Conservation (phyloP, 2,797 vertebrate genomes). For the Phrynocephalus vlangalii region DNA sequence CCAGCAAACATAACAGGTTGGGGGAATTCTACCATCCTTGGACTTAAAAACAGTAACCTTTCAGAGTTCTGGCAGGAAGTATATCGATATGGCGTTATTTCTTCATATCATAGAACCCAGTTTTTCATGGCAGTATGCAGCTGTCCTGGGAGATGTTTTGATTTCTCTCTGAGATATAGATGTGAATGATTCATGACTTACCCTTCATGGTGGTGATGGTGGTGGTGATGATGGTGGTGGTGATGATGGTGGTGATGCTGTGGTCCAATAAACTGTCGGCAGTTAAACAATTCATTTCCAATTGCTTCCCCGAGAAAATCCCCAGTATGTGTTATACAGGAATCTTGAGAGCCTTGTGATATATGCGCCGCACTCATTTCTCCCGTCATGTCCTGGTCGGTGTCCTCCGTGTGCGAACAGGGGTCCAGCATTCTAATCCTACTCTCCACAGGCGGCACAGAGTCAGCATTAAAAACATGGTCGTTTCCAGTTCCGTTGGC, state of each 20-base stretch:
- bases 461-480: conserved; percentile 85
- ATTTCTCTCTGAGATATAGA: neutral
- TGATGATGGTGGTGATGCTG: conserved; percentile 95
- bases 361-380: conserved; percentile 88
- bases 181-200: conserved; percentile 65
- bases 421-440: conserved; percentile 90
- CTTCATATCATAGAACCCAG: neutral
- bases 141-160: neutral
- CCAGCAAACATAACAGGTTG: too few species aligned
- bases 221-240: conserved; percentile 87
- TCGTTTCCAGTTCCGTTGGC: conserved; percentile 81
- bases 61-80: too few species aligned
- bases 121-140: neutral
- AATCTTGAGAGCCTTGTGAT: conserved; percentile 88
- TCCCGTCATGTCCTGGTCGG: conserved; percentile 81
- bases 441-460: conserved; percentile 83
- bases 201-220: conserved; percentile 93
- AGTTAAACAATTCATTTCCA: conserved; percentile 94
- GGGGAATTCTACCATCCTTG: too few species aligned
- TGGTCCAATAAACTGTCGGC: conserved; percentile 93
- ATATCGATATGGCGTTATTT: neutral
- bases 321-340: conserved; percentile 87
- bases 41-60: too few species aligned
- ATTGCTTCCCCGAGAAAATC: conserved; percentile 96
- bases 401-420: conserved; percentile 83